Base-by-base conservation (phyloP, 2,888 invertebrate species). In the Morpho helenor region DNA sequence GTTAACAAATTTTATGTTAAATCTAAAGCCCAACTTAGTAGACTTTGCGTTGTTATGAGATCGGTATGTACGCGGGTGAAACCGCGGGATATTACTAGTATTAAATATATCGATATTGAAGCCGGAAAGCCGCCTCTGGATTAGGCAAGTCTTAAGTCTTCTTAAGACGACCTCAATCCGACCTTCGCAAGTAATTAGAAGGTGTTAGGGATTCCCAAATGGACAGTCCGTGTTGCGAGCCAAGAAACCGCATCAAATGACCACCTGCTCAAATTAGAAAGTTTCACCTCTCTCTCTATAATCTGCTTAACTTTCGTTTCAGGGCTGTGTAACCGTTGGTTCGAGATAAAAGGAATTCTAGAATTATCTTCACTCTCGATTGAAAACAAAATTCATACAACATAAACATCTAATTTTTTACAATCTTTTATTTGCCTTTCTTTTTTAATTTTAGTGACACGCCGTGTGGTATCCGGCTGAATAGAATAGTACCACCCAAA, bases 61-160 rank as follows among this genome's bases (percentile, higher is more conserved):
- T 16, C 16, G 1, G 16, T 16, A 16, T 16, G 2, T 16, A 16
- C 16, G 16, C 16, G 16, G 16, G 16, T 16, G 31, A 31, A 31
- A 5, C 5, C 31, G 31, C 31, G 31, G 31, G 31, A 16, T 31
- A 31, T 31, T 5, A 5, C 31, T 31, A 5, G 31, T 43, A 16
- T 16, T 16, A 16, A 4, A 46, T 40, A 40, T 45, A 53, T 53
- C 53, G 43, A 49, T 54, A 54, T 43, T 6, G 8, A 40, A 46
- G 54, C 48, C 48, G 31, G 43, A 16, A 54, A 54, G 72, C 70
- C 66, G 69, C 64, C 68, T 69, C 76, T 69, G 68, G 66, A 74
- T 74, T 68, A 68, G 67, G 66, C 72, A 76, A 76, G 71, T 73
- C 76, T 72, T 74, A 74, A 79, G 75, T 72, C 73, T 71, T 69